Evolutionary conservation across 2,888 invertebrate species (phyloP).

Genomic region (Mythimna vitellina): DNA sequence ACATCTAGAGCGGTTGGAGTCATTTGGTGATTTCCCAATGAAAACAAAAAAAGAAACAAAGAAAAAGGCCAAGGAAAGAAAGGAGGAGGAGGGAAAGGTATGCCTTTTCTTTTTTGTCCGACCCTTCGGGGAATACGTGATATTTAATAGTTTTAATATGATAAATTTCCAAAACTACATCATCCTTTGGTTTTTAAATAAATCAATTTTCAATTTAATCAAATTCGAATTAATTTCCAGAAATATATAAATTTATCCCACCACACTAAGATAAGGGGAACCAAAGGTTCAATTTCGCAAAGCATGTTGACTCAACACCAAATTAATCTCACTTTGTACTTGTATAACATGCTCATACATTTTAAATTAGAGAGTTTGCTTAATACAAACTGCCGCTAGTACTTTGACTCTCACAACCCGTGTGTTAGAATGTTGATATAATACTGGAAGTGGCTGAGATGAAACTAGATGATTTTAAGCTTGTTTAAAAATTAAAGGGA

Average conservation of each 20-base stretch:
- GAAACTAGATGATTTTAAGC: conserved; percentile 36
- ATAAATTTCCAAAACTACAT: background rate
- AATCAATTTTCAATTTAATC: background rate
- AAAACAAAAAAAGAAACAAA: no score
- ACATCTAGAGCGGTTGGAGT: no score
- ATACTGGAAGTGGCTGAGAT: conserved; percentile 46
- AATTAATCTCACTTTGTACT: conserved; percentile 71
- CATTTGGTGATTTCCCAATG: no score
- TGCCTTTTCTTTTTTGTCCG: no score
- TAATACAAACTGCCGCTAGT: conserved; percentile 65
- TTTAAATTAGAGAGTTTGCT: conserved; percentile 74
- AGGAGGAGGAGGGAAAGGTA: no score
- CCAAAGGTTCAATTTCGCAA: conserved; percentile 66
- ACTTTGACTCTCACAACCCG: conserved; percentile 57
- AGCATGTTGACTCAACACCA: conserved; percentile 71
- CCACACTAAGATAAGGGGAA: conserved; percentile 10
- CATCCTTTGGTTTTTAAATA: background rate
- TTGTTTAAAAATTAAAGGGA: conserved; percentile 22
- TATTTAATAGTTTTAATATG: no score
- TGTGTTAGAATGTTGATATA: conserved; percentile 62
- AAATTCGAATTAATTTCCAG: conserved; percentile 3
- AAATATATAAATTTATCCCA: conserved; percentile 4
- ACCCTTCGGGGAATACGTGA: background rate
- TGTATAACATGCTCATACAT: conserved; percentile 69
- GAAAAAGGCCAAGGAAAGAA: no score